phyloP scores from a whole-genome alignment of 2,888 invertebrate genomes.

The Phalera bucephala region DNA sequence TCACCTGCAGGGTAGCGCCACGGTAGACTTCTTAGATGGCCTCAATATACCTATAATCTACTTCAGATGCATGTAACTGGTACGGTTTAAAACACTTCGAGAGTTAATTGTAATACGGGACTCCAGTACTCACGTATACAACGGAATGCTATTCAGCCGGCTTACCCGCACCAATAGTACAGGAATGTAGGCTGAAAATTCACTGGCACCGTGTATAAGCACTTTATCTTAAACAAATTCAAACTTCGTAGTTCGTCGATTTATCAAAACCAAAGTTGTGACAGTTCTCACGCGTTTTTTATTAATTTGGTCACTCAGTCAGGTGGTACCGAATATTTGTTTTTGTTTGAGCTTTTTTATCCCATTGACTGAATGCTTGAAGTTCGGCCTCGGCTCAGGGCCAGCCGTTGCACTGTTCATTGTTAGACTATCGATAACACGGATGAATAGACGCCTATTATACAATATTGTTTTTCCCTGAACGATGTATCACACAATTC shows the following conservation, averaged over 20 bases:
- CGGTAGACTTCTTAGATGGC: no score
- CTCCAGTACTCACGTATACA: no score
- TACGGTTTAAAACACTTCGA: no score
- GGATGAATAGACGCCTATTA: conserved; percentile 39
- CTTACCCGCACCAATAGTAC: no score
- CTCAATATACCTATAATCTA: no score
- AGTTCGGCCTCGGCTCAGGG: conserved; percentile 48
- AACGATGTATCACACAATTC: conserved; percentile 42
- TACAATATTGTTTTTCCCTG: conserved; percentile 39
- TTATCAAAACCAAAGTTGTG: conserved; percentile 14
- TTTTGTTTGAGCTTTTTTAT: conserved; percentile 32
- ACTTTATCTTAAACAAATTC: background rate
- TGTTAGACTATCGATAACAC: conserved; percentile 35
- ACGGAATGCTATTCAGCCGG: no score
- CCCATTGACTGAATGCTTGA: conserved; percentile 25
- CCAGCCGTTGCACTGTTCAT: conserved; percentile 40
- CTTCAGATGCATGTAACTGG: no score
- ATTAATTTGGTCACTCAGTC: conserved; percentile 8
- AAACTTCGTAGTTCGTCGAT: conserved; percentile 7
- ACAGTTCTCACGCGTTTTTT: conserved; percentile 35
- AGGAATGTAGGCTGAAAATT: no score
- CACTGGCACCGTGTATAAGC: no score
- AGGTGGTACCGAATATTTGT: conserved; percentile 25
- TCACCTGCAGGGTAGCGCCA: no score
- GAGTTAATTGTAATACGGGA: no score